Evolutionary conservation across 1,140 invertebrate species (phyloP), one percentile per base, ranked within the genome.

Genomic region (Dinothrombium tinctorium): DNA sequence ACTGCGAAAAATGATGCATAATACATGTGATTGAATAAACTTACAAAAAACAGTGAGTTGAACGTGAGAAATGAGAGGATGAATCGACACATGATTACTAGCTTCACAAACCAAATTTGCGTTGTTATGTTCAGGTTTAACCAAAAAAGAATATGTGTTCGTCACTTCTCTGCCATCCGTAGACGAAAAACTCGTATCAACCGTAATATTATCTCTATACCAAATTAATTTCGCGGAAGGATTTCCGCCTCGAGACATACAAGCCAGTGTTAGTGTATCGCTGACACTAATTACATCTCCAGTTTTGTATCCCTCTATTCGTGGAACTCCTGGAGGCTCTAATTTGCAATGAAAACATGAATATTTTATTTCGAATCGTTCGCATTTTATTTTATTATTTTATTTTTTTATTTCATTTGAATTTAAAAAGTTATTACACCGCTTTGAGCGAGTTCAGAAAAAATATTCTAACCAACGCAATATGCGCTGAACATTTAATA

Each of bases 221-320:
- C 87, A 94, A 44, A 83, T 73, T 2, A 94, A 69, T 54, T 84
- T 75, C 2, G 87, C 83, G 4, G 83, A 74, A 15, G 89, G 89
- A 66, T 96, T 95, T 8, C 89, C 89, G 24, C 84, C 84, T 19
- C 76, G 67, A 38, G 84, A 86, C 48, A 75, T 68, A 62, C 89
- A 96, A 37, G 76, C 71, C 41, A 95, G 65, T 46, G 80, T 81
- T 12, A 94, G 66, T 28, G 71, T 74, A 56, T 90, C 80, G 2
- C 83, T 84, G 24, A 79, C 69, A 17, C 75, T 69, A 9, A 52
- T 44, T 5, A 92, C 70, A 53, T 89, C 80, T 0, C 77, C 78
- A 50, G 76, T 71, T 2, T 71, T 75, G 56, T 92, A 89, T 0
- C 87, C 84, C 49, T 84, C 78, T 48, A 95, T 92, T 56, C 81